Conservation (phyloP, 2,888 invertebrate species). For the Nephrotoma appendiculata region DNA sequence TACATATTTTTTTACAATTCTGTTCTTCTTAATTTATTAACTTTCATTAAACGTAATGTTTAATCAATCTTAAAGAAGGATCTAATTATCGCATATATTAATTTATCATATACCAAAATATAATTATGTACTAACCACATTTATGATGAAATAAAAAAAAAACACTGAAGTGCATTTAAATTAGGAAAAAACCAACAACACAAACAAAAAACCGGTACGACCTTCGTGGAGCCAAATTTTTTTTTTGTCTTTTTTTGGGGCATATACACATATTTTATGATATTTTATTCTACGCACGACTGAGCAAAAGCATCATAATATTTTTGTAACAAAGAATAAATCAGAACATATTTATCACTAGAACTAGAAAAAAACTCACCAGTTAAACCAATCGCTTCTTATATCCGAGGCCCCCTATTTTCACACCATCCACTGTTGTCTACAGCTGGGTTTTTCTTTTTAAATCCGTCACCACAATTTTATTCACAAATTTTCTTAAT, state of each 20-base stretch:
- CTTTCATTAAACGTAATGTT: neutral
- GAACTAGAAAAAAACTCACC: slow-evolving; percentile 9
- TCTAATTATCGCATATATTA: neutral
- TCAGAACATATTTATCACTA: neutral
- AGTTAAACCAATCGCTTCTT: slow-evolving; percentile 12
- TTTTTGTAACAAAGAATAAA: neutral
- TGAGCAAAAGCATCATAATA: neutral
- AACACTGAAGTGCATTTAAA: neutral
- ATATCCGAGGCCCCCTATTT: slow-evolving; percentile 20
- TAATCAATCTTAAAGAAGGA: neutral
- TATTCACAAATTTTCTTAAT: neutral
- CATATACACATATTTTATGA: neutral
- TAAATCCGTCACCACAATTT: slow-evolving; percentile 11
- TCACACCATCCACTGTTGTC: slow-evolving; percentile 18
- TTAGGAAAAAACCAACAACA: neutral
- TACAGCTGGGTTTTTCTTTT: slow-evolving; percentile 8
- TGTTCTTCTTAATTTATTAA: neutral
- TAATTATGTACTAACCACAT: neutral
- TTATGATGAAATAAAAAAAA: neutral
- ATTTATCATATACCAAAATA: neutral
- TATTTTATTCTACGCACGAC: neutral
- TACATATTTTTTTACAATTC: neutral
- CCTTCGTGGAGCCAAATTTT: neutral
- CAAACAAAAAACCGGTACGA: neutral
- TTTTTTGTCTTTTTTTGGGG: neutral